A percentile compares a stretch with the other conserved stretches of the same genome.
Conservation (phyloP, 2,888 invertebrate species). For the Ophion ventricosus region DNA sequence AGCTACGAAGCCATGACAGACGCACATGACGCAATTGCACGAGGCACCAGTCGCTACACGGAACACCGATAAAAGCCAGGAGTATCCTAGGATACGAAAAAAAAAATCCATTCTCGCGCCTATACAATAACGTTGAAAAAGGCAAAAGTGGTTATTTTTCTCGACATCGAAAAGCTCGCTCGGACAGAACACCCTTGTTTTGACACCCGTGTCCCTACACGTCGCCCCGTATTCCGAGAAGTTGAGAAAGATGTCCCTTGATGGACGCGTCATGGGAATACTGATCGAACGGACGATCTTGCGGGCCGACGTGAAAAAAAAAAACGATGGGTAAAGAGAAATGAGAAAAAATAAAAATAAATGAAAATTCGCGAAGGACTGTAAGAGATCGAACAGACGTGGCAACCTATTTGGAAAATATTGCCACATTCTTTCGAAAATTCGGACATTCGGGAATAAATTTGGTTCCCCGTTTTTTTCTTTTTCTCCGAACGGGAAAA, state of each 20-base stretch:
- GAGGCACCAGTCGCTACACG: no score
- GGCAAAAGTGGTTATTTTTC: not conserved
- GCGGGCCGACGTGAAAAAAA: not conserved
- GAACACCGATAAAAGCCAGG: no score
- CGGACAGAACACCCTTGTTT: not conserved
- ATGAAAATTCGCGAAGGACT: no score
- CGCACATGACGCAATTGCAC: no score
- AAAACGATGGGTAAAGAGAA: not conserved
- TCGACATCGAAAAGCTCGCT: conserved; percentile 4
- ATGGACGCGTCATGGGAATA: conserved; percentile 29
- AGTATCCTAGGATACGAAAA: no score
- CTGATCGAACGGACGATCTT: conserved; percentile 21
- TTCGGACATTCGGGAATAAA: not conserved
- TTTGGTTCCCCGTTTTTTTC: not conserved
- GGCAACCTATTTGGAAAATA: not conserved
- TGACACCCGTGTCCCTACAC: no score
- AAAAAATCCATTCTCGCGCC: no score
- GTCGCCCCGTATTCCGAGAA: not conserved
- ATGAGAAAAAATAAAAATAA: not conserved
- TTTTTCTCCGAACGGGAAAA: not conserved
- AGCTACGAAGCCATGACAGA: no score
- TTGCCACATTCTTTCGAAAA: conserved; percentile 11
- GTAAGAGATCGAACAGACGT: no score
- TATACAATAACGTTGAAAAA: no score
- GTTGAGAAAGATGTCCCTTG: not conserved